Conservation (phyloP, 2,113 vertebrate genomes). For the Struthidea cinerea region DNA sequence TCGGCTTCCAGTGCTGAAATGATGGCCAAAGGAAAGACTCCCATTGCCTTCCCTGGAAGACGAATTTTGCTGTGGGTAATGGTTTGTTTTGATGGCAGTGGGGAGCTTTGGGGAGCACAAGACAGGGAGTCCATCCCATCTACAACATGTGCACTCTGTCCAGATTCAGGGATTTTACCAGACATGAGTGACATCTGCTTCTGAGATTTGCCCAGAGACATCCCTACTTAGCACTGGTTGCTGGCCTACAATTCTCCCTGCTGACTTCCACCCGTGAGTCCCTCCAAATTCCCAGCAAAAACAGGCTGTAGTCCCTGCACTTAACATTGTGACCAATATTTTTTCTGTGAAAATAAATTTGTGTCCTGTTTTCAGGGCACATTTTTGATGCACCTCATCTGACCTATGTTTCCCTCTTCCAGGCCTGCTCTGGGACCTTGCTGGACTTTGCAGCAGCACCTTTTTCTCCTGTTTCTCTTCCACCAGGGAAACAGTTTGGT, state of each 20-base stretch:
- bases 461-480: background rate
- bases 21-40: background rate
- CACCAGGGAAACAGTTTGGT: background rate
- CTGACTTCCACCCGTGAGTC: rapidly evolving
- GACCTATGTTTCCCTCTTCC: background rate
- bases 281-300: background rate
- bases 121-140: background rate
- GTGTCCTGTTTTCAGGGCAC: background rate
- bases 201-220: background rate
- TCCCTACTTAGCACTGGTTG: background rate
- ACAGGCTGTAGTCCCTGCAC: background rate
- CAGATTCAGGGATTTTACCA: background rate
- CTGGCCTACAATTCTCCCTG: background rate
- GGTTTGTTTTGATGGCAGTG: background rate
- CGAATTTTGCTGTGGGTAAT: background rate
- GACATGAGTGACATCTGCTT: background rate
- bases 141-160: rapidly evolving
- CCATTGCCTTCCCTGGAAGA: background rate
- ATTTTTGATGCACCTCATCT: background rate
- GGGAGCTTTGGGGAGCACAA: background rate
- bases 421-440: background rate
- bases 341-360: background rate
- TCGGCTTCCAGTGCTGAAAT: background rate
- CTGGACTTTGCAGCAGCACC: background rate
- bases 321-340: rapidly evolving